Conservation (phyloP, 53 echinoderm and acorn worm genomes). For the Patiria pectinifera region DNA sequence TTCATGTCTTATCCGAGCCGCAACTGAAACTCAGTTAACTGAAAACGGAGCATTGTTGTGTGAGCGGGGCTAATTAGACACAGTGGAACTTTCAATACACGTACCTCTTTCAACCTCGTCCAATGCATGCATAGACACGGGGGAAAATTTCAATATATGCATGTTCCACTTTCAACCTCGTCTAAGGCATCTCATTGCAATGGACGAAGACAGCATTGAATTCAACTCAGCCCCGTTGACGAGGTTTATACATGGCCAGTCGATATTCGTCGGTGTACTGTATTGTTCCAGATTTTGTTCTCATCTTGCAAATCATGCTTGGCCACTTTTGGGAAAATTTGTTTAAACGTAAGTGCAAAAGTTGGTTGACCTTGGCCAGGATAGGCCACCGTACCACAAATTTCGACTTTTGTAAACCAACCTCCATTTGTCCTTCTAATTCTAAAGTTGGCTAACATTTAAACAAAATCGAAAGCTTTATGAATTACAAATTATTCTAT, state of each 20-base stretch:
- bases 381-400: neutral
- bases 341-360: too few relatives aligned
- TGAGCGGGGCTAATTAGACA: too few relatives aligned
- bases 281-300: too few relatives aligned
- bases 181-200: neutral
- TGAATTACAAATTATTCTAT: neutral
- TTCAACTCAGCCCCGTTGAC: too few relatives aligned
- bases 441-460: too few relatives aligned
- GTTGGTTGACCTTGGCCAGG: too few relatives aligned
- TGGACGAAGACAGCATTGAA: neutral
- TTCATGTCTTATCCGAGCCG: neutral
- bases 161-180: neutral
- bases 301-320: neutral
- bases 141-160: too few relatives aligned
- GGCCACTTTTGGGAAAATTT: neutral
- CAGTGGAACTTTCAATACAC: too few relatives aligned
- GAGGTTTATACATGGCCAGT: neutral
- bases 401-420: neutral
- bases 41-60: too few relatives aligned
- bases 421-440: too few relatives aligned
- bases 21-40: too few relatives aligned
- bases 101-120: neutral
- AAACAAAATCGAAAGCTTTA: neutral
- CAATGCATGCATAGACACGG: neutral
- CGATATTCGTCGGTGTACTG: neutral